Conservation (phyloP, 2,797 vertebrate genomes). For the Clarias laeviceps region DNA sequence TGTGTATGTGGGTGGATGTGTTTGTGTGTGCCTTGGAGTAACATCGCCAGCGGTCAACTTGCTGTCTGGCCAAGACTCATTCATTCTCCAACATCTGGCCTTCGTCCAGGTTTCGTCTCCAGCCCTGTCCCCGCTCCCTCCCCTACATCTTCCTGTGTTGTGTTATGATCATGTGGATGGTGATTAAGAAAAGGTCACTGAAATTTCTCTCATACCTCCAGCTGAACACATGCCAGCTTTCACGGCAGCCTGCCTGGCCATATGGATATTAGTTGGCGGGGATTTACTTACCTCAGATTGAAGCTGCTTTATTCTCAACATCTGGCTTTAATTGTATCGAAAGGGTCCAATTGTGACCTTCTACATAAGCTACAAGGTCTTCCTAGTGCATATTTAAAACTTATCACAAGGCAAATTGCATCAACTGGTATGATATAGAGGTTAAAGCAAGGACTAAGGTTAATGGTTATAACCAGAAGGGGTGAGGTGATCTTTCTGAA, state of each 20-base stretch:
- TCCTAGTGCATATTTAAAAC: background rate
- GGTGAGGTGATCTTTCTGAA: background rate
- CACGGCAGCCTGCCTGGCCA: slow-evolving; percentile 2
- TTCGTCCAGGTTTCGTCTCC: slow-evolving; percentile 60
- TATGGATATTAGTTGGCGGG: slow-evolving; percentile 32
- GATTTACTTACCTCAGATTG: slow-evolving; percentile 28
- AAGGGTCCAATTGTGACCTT: background rate
- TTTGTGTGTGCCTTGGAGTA: slow-evolving; percentile 31
- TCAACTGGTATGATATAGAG: background rate
- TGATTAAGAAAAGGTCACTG: slow-evolving; percentile 33
- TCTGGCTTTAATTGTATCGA: slow-evolving; percentile 27
- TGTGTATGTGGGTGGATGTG: slow-evolving; percentile 40
- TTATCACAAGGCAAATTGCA: background rate
- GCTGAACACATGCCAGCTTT: slow-evolving; percentile 29
- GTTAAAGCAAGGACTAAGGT: background rate
- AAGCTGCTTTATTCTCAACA: slow-evolving; percentile 36
- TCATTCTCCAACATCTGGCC: slow-evolving; percentile 72
- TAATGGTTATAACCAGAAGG: background rate
- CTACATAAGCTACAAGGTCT: slow-evolving; percentile 3
- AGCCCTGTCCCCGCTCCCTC: slow-evolving; percentile 27
- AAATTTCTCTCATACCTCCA: slow-evolving; percentile 30
- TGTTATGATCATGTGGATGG: slow-evolving; percentile 46
- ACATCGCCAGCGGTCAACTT: slow-evolving; percentile 69
- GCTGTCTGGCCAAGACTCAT: slow-evolving; percentile 73
- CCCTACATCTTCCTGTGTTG: slow-evolving; percentile 33